Evolutionary conservation across 23 tunicate genomes (phyloP), one percentile per base, ranked within the genome.

Genomic region (Corella eumyota): DNA sequence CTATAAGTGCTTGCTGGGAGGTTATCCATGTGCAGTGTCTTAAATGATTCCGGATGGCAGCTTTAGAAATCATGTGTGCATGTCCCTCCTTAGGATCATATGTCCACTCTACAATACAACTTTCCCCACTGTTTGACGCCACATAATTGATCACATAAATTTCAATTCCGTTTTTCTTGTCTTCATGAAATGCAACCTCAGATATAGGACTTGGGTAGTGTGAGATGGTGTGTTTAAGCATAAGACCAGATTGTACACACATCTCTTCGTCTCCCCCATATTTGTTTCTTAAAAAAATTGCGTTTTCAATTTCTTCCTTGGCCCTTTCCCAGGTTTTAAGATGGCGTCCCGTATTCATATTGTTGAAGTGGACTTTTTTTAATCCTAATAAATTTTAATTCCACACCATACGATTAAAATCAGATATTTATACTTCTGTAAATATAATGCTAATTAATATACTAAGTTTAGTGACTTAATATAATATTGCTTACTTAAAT

Each of bases 21-120:
- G 68, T 72, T 32, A 80, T 72, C 68, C 71, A 80, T 4, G 66
- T 27, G 3, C 71, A 5, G 2, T 33, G 45, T 40, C 65, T 80
- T 34, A 80, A 72, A 58, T 69, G 66, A 21, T 80, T 66, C 32
- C 90, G 64, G 34, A 80, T 59, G 32, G 74, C 27, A 2, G 50
- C 53, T 56, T 71, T 71, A 28, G 49, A 65, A 24, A 27, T 51
- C 7, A 80, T 28, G 56, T 58, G 51, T 31, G 51, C 2, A 19
- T 68, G 31, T 0, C 71, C 78, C 1, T 50, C 34, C 30, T 11
- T 36, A 17, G 72, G 55, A 35, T 65, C 63, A 31, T 62, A 80
- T 32, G 38, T 80, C 90, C 90, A 80, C 65, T 80, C 68, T 6
- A 38, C 68, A 34, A 80, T 23, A 54, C 32, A 52, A 59, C 79